A percentile compares a stretch with the other conserved stretches of the same genome.
These are phyloP conservation scores for Rachycentron canadum DNA, from an alignment of 2,797 vertebrate species.

Conservation along the genomic window DNA sequence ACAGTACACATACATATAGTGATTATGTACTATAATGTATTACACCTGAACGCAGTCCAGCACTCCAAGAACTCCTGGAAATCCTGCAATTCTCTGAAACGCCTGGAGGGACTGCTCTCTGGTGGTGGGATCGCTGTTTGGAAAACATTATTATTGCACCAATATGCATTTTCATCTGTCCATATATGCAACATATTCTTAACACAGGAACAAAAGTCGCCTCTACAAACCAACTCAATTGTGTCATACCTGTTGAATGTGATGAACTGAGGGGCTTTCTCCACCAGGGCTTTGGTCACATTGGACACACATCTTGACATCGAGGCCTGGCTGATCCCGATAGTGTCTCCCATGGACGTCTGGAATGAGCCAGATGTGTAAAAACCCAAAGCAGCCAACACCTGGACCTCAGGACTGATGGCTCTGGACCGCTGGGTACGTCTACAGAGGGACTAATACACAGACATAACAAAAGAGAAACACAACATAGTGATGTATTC, in stretches of 20 bases:
- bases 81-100: constrained; percentile 92
- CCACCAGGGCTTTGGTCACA: constrained; percentile 94
- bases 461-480: background rate
- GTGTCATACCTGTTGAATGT: constrained; percentile 64
- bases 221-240: background rate
- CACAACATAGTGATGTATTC: background rate
- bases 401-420: constrained; percentile 96
- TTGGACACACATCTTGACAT: constrained; percentile 98
- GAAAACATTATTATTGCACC: background rate
- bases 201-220: background rate
- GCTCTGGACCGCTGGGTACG: constrained; percentile 95
- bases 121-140: constrained; percentile 82
- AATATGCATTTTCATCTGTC: background rate
- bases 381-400: constrained; percentile 95
- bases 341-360: constrained; percentile 96
- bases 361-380: constrained; percentile 97
- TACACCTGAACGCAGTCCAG: constrained; percentile 89
- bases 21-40: background rate
- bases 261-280: constrained; percentile 93
- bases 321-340: constrained; percentile 98
- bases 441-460: constrained; percentile 84
- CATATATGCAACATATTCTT: background rate
- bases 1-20: background rate
- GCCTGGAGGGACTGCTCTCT: constrained; percentile 90
- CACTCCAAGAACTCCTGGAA: constrained; percentile 93